These are phyloP conservation scores for Indicator indicator DNA, from an alignment of 2,113 vertebrate species.

Conservation along the genomic window DNA sequence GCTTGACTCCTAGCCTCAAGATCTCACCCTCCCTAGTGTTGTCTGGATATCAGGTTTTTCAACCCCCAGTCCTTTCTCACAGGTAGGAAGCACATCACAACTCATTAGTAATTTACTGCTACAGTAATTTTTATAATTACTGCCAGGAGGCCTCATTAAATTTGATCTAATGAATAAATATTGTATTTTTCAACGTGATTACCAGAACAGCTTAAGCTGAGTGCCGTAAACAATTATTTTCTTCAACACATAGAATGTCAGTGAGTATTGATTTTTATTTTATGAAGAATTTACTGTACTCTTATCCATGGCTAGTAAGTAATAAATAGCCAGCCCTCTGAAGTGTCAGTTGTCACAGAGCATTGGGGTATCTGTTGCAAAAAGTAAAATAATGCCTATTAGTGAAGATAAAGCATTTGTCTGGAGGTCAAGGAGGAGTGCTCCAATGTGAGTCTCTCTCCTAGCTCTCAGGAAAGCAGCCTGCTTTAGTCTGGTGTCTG, in stretches of 20 bases:
- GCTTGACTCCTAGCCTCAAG: constrained; percentile 84
- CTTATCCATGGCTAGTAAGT: constrained; percentile 60
- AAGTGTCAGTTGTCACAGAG: constrained; percentile 19
- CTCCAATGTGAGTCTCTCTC: neutral
- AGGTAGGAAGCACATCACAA: constrained; percentile 92
- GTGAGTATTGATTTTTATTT: constrained; percentile 95
- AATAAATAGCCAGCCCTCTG: constrained; percentile 55
- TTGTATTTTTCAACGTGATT: constrained; percentile 99
- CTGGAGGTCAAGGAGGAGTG: neutral
- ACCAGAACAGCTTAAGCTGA: constrained; percentile 99
- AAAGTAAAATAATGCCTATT: neutral
- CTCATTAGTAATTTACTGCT: constrained; percentile 99
- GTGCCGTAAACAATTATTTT: constrained; percentile 99
- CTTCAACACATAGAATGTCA: constrained; percentile 96
- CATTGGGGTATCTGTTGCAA: neutral
- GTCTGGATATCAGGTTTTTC: constrained; percentile 94
- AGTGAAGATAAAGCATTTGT: constrained; percentile 21
- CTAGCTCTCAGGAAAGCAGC: neutral
- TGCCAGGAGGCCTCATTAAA: constrained; percentile 99
- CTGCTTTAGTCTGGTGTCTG: neutral
- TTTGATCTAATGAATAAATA: constrained; percentile 99
- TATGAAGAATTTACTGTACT: constrained; percentile 75
- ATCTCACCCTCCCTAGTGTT: constrained; percentile 86
- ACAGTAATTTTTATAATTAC: constrained; percentile 99
- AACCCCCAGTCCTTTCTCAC: constrained; percentile 97